Percentiles rank a stretch among this genome's conserved stretches.
phyloP scores from a whole-genome alignment of 2,888 invertebrate species.

The Andrena camellia region DNA sequence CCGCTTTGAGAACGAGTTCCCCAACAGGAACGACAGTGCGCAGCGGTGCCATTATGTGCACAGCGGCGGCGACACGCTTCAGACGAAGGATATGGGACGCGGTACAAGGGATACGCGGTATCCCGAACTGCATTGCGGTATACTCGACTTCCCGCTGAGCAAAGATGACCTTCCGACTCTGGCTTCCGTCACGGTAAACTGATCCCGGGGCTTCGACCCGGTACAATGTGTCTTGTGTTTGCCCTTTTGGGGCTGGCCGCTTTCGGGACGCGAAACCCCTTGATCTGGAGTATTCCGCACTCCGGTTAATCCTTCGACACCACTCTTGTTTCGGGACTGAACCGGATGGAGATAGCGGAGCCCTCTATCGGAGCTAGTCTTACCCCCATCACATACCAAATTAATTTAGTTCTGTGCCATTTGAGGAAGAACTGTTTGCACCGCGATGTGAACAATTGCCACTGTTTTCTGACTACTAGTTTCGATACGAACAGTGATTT shows the following conservation, averaged over 20 bases:
- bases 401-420: neutral
- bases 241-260: neutral
- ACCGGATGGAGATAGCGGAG: neutral
- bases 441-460: no score
- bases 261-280: neutral
- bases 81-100: conserved; percentile 71
- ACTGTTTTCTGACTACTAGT: no score
- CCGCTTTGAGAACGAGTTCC: conserved; percentile 37
- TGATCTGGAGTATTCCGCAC: neutral
- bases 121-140: conserved; percentile 79
- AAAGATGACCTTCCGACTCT: conserved; percentile 66
- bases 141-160: conserved; percentile 71
- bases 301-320: neutral
- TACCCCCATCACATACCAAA: no score
- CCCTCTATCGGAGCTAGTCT: neutral
- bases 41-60: conserved; percentile 66
- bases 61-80: conserved; percentile 52
- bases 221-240: conserved; percentile 30
- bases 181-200: conserved; percentile 43
- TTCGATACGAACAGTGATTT: no score
- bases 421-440: no score
- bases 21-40: conserved; percentile 48
- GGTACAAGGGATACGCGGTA: conserved; percentile 66
- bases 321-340: neutral
- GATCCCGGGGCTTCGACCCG: conserved; percentile 26